These are phyloP conservation scores for Capitulum mitella DNA, from an alignment of 2,888 invertebrate species.

Conservation along the genomic window DNA sequence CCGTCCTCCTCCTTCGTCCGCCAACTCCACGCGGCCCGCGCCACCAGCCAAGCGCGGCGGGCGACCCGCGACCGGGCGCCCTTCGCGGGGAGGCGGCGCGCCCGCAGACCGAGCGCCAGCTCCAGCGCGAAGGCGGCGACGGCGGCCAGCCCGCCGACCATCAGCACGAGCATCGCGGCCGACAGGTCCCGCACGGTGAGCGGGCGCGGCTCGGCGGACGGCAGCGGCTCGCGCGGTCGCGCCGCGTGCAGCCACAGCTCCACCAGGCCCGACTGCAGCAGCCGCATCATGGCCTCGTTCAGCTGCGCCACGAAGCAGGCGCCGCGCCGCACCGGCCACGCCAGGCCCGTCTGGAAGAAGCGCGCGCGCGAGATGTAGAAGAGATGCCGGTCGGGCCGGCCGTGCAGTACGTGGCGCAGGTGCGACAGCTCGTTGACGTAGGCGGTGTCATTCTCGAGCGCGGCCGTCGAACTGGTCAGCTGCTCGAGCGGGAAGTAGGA, in stretches of 20 bases:
- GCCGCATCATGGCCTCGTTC: not conserved
- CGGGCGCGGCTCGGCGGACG: not conserved
- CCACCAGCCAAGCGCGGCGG: not conserved
- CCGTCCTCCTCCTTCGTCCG: not conserved
- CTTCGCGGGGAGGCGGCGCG: not conserved
- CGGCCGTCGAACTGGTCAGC: not conserved
- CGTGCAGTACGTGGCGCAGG: not conserved
- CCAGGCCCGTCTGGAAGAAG: conserved; percentile 12
- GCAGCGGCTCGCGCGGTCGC: not conserved
- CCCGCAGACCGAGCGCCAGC: not conserved
- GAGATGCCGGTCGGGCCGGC: not conserved
- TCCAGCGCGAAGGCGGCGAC: not conserved
- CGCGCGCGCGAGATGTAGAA: conserved; percentile 7
- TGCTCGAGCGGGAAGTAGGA: not conserved
- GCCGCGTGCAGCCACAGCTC: not conserved
- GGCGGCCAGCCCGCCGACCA: not conserved
- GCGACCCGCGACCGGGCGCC: not conserved
- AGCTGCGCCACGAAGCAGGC: conserved; percentile 6
- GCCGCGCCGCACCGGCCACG: not conserved
- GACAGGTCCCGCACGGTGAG: not conserved
- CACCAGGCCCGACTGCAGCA: conserved; percentile 15
- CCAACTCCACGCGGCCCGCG: not conserved
- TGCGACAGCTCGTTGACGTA: not conserved
- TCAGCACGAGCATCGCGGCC: not conserved
- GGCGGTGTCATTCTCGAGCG: not conserved